Percentiles rank a stretch among this genome's conserved stretches.
These are phyloP conservation scores for Rhineura floridana DNA, from an alignment of 2,113 vertebrate genomes.

Conservation along the genomic window DNA sequence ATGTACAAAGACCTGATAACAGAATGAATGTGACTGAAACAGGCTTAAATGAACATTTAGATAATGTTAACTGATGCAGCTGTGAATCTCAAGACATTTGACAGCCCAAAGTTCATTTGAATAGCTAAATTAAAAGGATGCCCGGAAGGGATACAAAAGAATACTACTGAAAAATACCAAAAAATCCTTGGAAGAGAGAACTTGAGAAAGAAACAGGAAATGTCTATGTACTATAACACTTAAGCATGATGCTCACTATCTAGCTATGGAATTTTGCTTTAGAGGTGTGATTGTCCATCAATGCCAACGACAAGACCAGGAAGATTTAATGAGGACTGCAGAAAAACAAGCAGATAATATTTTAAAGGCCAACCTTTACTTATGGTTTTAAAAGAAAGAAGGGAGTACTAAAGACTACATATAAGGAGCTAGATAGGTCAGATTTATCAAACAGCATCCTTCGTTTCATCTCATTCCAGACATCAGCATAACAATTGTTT, in stretches of 20 bases:
- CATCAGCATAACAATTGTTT: neutral
- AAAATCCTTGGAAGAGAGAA: neutral
- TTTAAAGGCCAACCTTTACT: neutral
- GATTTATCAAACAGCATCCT: neutral
- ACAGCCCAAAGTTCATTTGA: slow-evolving; percentile 24
- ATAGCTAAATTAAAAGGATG: slow-evolving; percentile 27
- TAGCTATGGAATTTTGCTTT: neutral
- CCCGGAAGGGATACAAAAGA: slow-evolving; percentile 14
- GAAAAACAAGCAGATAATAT: neutral
- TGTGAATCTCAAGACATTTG: slow-evolving; percentile 32
- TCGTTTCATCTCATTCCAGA: neutral
- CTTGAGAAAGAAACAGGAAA: neutral
- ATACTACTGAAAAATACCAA: neutral
- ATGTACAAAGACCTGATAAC: slow-evolving; percentile 32
- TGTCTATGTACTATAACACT: neutral
- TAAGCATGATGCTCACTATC: neutral
- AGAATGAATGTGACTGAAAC: slow-evolving; percentile 28
- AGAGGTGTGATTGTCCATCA: neutral
- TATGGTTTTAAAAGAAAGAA: neutral
- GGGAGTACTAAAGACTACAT: neutral
- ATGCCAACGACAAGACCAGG: neutral
- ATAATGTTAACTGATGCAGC: slow-evolving; percentile 36
- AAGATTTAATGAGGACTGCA: neutral
- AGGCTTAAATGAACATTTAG: slow-evolving; percentile 34
- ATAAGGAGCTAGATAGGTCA: neutral